Percentiles rank a stretch among this genome's conserved stretches.
Evolutionary conservation across 2,113 vertebrate genomes (phyloP).

Genomic region (Camarhynchus parvulus): DNA sequence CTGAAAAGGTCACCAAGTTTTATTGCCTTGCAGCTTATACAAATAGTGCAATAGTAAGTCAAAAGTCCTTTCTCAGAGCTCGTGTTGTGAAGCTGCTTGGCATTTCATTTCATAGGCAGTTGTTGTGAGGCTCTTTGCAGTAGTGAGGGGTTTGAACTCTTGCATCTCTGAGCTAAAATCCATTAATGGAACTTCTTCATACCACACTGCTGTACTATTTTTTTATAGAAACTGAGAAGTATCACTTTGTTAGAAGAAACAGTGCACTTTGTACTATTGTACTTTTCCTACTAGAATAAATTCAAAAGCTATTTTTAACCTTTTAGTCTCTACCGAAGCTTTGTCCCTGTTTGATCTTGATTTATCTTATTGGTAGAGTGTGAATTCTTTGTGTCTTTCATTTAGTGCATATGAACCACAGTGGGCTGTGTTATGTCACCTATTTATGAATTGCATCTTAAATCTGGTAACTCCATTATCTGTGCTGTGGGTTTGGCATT

Average conservation of each 20-base stretch:
- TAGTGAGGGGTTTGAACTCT: neutral
- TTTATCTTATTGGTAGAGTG: neutral
- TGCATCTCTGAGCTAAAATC: neutral
- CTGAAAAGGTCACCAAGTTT: neutral
- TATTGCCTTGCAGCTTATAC: neutral
- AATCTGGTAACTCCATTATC: neutral
- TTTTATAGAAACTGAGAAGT: neutral
- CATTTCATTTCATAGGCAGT: neutral
- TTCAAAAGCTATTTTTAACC: neutral
- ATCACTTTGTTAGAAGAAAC: neutral
- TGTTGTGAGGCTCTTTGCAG: neutral
- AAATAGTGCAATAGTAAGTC: neutral
- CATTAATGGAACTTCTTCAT: neutral
- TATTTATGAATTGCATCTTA: neutral
- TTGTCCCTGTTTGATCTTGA: neutral
- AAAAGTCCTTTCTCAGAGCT: neutral
- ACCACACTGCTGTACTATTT: neutral
- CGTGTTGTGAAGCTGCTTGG: neutral
- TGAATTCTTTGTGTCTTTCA: neutral
- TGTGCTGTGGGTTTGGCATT: neutral
- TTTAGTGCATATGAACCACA: neutral
- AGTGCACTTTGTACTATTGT: neutral
- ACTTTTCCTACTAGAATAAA: neutral
- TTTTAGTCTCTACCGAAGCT: neutral
- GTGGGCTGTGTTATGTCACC: neutral